Evolutionary conservation across 1,140 invertebrate species (phyloP).

Genomic region (Rhyzopertha dominica): DNA sequence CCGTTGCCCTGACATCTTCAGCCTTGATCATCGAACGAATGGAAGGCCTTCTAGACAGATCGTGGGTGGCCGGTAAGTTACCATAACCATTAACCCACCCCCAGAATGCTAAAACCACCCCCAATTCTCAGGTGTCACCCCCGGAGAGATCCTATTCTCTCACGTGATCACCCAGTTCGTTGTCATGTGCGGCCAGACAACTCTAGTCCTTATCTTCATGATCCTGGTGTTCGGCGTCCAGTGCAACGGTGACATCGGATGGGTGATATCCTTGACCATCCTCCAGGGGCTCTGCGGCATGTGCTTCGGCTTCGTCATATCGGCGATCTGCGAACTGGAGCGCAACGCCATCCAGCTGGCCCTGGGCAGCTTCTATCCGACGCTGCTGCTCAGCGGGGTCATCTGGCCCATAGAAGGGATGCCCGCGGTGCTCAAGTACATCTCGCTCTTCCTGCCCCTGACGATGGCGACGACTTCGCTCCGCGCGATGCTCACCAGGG

Average conservation of each 20-base stretch:
- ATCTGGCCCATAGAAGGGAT: constrained; percentile 87
- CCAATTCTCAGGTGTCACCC: constrained; percentile 65
- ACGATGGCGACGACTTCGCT: constrained; percentile 88
- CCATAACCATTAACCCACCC: neutral
- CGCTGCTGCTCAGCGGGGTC: constrained; percentile 83
- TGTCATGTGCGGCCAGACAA: constrained; percentile 88
- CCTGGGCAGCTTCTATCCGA: constrained; percentile 91
- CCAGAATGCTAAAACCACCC: constrained; percentile 3
- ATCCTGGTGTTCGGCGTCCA: constrained; percentile 84
- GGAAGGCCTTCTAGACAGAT: constrained; percentile 82
- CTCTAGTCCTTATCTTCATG: constrained; percentile 83
- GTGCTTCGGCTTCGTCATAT: constrained; percentile 93
- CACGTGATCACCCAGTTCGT: constrained; percentile 91
- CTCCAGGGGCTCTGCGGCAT: constrained; percentile 88
- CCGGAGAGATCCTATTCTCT: constrained; percentile 84
- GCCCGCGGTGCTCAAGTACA: constrained; percentile 74
- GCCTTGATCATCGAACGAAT: constrained; percentile 84
- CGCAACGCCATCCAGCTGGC: constrained; percentile 91
- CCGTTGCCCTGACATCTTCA: constrained; percentile 86
- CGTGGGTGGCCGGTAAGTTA: constrained; percentile 64
- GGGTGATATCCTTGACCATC: constrained; percentile 80
- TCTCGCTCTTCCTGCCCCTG: constrained; percentile 79
- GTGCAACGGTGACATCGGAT: constrained; percentile 75
- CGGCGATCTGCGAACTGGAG: constrained; percentile 85
- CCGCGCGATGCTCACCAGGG: constrained; percentile 81